A percentile compares a stretch with the other conserved stretches of the same genome.
Conservation (phyloP, 2,113 vertebrate genomes). For the Rhipidura dahli region DNA sequence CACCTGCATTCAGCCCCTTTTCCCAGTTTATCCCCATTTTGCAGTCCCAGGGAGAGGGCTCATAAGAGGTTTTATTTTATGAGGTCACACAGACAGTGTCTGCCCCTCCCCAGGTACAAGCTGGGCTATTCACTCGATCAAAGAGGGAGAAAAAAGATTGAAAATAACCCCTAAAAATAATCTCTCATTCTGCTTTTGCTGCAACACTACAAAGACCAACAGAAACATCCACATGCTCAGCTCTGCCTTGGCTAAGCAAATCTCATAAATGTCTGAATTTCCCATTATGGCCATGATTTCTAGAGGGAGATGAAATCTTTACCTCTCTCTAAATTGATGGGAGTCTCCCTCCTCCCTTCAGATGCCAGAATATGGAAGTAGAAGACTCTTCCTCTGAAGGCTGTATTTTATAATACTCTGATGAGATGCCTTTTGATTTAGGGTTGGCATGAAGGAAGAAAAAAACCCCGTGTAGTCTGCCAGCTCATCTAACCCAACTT, state of each 20-base stretch:
- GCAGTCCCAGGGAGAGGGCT: neutral
- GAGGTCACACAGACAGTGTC: neutral
- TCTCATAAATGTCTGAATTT: conserved; percentile 45
- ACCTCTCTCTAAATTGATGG: conserved; percentile 47
- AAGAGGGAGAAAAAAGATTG: fast-evolving
- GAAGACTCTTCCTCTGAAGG: conserved; percentile 9
- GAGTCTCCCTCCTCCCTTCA: conserved; percentile 42
- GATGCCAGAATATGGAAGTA: conserved; percentile 29
- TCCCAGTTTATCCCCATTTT: neutral
- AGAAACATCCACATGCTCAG: neutral
- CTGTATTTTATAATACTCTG: conserved; percentile 42
- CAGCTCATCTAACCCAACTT: conserved; percentile 57
- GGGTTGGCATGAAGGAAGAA: conserved; percentile 18
- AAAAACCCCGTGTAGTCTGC: conserved; percentile 3
- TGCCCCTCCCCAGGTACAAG: neutral
- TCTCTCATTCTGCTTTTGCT: neutral
- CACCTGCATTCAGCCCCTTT: neutral
- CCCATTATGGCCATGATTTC: conserved; percentile 29
- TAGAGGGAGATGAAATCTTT: conserved; percentile 55
- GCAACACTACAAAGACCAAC: neutral
- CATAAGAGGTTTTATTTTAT: neutral
- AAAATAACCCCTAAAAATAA: neutral
- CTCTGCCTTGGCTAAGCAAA: neutral
- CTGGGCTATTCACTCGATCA: neutral
- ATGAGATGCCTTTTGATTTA: conserved; percentile 62